A percentile compares a stretch with the other conserved stretches of the same genome.
Evolutionary conservation across 2,113 vertebrate species (phyloP).

Genomic region (Hemicordylus capensis): DNA sequence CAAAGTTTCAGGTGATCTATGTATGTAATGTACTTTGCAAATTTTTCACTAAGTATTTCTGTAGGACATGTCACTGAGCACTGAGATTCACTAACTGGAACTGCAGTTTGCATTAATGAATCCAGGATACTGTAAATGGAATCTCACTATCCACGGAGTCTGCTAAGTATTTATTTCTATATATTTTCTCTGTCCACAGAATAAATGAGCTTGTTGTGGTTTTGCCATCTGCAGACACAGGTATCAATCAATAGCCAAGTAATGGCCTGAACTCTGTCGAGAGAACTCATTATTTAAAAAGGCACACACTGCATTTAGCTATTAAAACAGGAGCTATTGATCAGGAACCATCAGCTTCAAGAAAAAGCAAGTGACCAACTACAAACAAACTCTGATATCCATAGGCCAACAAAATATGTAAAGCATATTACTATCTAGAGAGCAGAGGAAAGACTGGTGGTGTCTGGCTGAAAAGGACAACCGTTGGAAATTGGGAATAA

Average conservation of each 20-base stretch:
- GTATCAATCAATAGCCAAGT: slow-evolving; percentile 59
- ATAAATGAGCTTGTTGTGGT: slow-evolving; percentile 55
- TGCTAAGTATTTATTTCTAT: slow-evolving; percentile 45
- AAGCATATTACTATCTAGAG: slow-evolving; percentile 3
- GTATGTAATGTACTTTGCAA: neutral
- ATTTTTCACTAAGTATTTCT: neutral
- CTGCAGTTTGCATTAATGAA: slow-evolving; percentile 14
- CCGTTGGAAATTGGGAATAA: slow-evolving; percentile 21
- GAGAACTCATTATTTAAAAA: slow-evolving; percentile 68
- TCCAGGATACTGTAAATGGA: slow-evolving; percentile 30
- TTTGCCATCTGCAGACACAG: slow-evolving; percentile 58
- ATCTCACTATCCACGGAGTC: slow-evolving; percentile 20
- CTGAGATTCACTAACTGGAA: slow-evolving; percentile 40
- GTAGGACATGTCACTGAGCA: slow-evolving; percentile 19
- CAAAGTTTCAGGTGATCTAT: neutral
- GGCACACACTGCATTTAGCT: slow-evolving; percentile 60
- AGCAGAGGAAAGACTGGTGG: neutral
- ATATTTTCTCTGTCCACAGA: slow-evolving; percentile 32
- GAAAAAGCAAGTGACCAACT: slow-evolving; percentile 54
- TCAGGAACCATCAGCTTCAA: slow-evolving; percentile 51
- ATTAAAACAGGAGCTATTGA: slow-evolving; percentile 64
- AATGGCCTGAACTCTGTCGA: slow-evolving; percentile 57
- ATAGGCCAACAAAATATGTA: slow-evolving; percentile 34
- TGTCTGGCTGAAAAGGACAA: neutral
- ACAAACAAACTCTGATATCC: slow-evolving; percentile 18